Evolutionary conservation across 2,113 vertebrate genomes (phyloP).

Genomic region (Chloroceryle aenea): DNA sequence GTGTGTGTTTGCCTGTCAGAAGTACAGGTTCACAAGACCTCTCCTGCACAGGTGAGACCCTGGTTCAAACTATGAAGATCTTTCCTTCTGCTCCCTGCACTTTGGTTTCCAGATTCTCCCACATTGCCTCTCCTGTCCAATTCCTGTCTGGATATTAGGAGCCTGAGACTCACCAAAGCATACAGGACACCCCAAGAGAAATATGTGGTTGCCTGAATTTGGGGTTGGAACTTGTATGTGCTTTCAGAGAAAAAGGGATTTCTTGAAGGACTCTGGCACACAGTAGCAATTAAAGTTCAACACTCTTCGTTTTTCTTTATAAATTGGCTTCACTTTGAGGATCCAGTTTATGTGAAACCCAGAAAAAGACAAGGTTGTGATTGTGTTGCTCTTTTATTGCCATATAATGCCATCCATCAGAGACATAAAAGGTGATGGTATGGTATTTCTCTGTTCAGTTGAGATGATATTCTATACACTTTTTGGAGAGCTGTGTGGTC

Average conservation of each 20-base stretch:
- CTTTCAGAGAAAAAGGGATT: not conserved
- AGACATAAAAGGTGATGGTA: not conserved
- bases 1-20: not conserved
- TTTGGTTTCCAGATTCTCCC: not conserved
- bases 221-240: not conserved
- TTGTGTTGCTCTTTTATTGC: not conserved
- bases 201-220: not conserved
- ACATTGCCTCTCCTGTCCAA: not conserved
- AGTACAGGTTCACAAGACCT: not conserved
- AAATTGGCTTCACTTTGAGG: not conserved
- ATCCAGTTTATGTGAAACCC: not conserved
- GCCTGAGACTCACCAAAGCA: not conserved
- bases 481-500: not conserved
- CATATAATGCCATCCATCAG: not conserved
- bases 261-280: not conserved
- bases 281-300: not conserved
- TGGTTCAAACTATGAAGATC: not conserved
- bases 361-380: not conserved
- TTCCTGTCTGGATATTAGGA: not conserved
- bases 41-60: not conserved
- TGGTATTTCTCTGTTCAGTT: slow-evolving; percentile 30
- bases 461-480: slow-evolving; percentile 5
- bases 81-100: not conserved
- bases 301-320: not conserved
- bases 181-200: not conserved